Percentiles rank a stretch among this genome's conserved stretches.
phyloP scores from a whole-genome alignment of 2,888 invertebrate genomes.

The Chironomus riparius region DNA sequence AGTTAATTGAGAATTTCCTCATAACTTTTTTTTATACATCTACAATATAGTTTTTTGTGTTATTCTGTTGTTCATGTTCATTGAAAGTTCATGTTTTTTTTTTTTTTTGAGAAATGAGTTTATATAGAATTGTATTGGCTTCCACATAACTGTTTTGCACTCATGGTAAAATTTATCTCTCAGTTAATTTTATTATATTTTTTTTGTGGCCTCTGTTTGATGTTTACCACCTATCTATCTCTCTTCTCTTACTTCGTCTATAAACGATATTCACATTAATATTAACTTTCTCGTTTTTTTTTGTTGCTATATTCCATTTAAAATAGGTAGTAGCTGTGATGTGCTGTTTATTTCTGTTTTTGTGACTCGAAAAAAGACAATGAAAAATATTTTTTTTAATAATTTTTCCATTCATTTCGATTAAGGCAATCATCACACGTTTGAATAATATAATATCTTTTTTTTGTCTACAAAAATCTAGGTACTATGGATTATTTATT shows the following conservation, averaged over 20 bases:
- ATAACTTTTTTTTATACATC: neutral
- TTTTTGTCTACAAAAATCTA: too few species aligned
- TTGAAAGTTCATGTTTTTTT: conserved; percentile 5
- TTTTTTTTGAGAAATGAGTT: neutral
- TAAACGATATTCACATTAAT: too few species aligned
- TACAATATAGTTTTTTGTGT: too few species aligned
- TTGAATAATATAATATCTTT: neutral
- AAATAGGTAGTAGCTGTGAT: too few species aligned
- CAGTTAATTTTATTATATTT: neutral
- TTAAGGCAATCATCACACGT: neutral
- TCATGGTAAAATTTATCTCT: neutral
- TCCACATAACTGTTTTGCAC: conserved; percentile 18
- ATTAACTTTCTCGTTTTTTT: too few species aligned
- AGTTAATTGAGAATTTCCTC: conserved; percentile 25
- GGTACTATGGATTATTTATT: too few species aligned
- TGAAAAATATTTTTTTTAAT: too few species aligned
- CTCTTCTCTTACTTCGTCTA: neutral
- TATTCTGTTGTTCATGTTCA: neutral
- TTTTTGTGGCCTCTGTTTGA: neutral
- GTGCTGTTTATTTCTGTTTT: too few species aligned
- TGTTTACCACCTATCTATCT: neutral
- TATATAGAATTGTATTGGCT: neutral
- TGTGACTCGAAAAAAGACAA: too few species aligned
- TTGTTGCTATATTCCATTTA: too few species aligned
- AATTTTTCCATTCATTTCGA: neutral